Conservation (phyloP, 2,888 invertebrate species). For the Slavum lentiscoides region DNA sequence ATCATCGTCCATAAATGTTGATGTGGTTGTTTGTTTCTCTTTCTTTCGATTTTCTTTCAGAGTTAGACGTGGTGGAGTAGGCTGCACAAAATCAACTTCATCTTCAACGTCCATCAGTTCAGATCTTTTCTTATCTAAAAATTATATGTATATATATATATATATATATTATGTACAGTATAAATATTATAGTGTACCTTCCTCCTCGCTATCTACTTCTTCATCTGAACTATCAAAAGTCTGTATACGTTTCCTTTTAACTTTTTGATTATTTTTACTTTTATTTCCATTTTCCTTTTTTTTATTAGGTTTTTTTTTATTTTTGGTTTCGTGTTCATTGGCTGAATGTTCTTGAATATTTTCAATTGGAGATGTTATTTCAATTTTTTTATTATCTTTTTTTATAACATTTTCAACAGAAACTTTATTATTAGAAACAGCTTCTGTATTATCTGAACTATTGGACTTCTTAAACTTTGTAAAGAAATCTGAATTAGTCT, state of each 20-base stretch:
- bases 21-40: constrained; percentile 41
- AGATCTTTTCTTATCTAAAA: constrained; percentile 50
- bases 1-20: constrained; percentile 42
- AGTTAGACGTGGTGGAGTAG: constrained; percentile 45
- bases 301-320: background rate
- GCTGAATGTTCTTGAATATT: background rate
- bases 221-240: constrained; percentile 49
- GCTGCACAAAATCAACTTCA: constrained; percentile 37
- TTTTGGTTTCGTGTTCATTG: background rate
- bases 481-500: constrained; percentile 31
- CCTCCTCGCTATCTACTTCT: constrained; percentile 39
- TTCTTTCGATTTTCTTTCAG: constrained; percentile 39
- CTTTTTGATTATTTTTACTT: constrained; percentile 10
- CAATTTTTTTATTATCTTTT: background rate
- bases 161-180: background rate
- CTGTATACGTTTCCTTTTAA: constrained; percentile 47
- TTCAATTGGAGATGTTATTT: background rate
- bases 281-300: background rate
- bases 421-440: background rate
- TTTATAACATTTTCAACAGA: background rate
- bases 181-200: constrained; percentile 11
- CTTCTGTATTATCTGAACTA: background rate
- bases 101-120: constrained; percentile 21
- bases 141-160: background rate
- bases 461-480: constrained; percentile 24